phyloP scores from a whole-genome alignment of 2,888 invertebrate species.

The Tachina fera region DNA sequence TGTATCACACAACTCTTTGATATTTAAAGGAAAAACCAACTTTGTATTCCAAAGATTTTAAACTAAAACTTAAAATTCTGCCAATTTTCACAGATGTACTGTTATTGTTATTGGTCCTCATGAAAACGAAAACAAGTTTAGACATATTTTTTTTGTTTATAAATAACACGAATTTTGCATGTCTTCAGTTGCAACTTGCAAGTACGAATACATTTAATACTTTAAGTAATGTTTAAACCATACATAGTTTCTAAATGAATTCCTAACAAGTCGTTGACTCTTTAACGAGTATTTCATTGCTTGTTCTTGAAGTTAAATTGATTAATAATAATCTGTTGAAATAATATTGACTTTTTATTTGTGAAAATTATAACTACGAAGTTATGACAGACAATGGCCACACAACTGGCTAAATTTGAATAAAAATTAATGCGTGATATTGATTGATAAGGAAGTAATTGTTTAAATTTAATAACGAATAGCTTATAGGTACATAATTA shows the following conservation, averaged over 20 bases:
- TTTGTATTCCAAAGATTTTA: too few relatives aligned
- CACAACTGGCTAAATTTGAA: not conserved
- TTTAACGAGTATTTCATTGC: conserved; percentile 31
- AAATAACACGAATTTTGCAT: not conserved
- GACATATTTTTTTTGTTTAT: not conserved
- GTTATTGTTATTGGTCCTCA: too few relatives aligned
- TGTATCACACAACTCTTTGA: too few relatives aligned
- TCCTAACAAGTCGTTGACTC: conserved; percentile 40
- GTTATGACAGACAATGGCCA: not conserved
- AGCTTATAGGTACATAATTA: not conserved
- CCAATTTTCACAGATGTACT: too few relatives aligned
- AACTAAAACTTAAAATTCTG: too few relatives aligned
- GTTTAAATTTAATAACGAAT: conserved; percentile 1
- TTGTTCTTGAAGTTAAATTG: conserved; percentile 40
- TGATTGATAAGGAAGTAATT: conserved; percentile 33
- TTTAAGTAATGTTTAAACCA: not conserved
- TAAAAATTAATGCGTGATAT: not conserved
- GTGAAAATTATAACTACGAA: conserved; percentile 1
- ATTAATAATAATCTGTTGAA: conserved; percentile 40
- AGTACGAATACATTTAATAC: not conserved
- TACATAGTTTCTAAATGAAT: conserved; percentile 18
- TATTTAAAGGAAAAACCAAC: too few relatives aligned
- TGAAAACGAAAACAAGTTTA: too few relatives aligned
- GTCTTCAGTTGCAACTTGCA: not conserved
- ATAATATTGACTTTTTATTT: conserved; percentile 41